These are phyloP conservation scores for Corythornis vintsioides DNA, from an alignment of 2,113 vertebrate species.

Conservation along the genomic window DNA sequence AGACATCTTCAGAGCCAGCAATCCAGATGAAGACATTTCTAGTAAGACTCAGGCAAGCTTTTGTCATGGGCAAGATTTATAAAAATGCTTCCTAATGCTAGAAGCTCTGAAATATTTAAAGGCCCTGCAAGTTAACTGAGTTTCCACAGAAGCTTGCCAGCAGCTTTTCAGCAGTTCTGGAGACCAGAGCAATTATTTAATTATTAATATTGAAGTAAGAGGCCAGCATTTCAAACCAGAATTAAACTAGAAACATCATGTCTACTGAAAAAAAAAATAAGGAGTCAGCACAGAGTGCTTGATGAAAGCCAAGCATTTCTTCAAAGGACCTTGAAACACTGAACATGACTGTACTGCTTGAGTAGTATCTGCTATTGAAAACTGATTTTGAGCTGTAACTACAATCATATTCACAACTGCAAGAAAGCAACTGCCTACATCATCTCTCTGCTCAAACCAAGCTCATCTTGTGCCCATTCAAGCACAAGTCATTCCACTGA, in stretches of 20 bases:
- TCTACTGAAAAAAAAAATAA: neutral
- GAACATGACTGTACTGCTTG: neutral
- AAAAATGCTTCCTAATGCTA: constrained; percentile 24
- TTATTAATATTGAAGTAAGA: constrained; percentile 36
- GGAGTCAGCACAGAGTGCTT: neutral
- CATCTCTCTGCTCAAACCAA: neutral
- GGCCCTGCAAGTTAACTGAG: neutral
- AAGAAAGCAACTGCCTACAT: neutral
- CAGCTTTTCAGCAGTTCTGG: neutral
- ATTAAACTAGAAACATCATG: neutral
- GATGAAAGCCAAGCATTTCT: neutral
- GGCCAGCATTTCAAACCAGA: constrained; percentile 2
- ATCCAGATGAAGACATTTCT: neutral
- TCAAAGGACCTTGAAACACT: neutral
- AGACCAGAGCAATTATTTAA: constrained; percentile 40
- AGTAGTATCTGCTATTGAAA: neutral
- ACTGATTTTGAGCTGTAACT: neutral
- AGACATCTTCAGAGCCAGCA: neutral
- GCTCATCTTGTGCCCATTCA: neutral
- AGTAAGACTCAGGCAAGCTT: neutral
- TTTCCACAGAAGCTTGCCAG: constrained; percentile 52
- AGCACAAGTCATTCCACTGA: neutral
- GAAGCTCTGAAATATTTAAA: neutral
- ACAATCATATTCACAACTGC: neutral
- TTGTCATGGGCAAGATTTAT: constrained; percentile 5